phyloP scores from a whole-genome alignment of 2,888 invertebrate genomes.

The Cistogaster globosa region DNA sequence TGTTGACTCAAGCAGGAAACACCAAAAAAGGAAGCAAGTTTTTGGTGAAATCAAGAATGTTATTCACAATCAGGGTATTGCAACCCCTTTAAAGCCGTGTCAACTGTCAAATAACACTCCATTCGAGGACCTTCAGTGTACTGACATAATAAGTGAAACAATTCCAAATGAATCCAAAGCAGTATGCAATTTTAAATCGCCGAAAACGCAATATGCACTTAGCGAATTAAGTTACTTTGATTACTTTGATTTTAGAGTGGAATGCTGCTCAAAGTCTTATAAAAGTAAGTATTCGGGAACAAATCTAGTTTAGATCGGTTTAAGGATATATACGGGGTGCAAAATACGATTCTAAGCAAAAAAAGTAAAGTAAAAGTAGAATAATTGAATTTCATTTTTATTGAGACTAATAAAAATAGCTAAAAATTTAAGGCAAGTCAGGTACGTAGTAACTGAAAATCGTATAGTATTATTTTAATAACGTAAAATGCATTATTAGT shows the following conservation, averaged over 20 bases:
- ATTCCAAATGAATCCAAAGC: not conserved
- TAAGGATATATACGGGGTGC: no score
- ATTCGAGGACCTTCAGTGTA: not conserved
- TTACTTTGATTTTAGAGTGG: conserved; percentile 52
- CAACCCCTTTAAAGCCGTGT: conserved; percentile 27
- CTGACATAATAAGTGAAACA: not conserved
- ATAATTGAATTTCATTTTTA: no score
- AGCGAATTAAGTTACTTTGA: conserved; percentile 17
- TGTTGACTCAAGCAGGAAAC: conserved; percentile 26
- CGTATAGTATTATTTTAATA: no score
- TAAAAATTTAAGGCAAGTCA: no score
- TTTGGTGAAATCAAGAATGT: conserved; percentile 59
- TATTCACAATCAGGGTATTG: conserved; percentile 39
- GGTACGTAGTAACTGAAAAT: no score
- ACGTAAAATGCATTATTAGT: no score
- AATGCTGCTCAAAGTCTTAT: conserved; percentile 29
- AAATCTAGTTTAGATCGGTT: not conserved
- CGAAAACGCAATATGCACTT: not conserved
- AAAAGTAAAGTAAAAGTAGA: no score
- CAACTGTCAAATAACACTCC: not conserved
- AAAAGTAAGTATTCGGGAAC: conserved; percentile 43
- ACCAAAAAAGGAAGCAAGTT: conserved; percentile 40
- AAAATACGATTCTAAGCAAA: no score
- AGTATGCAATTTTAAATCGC: not conserved
- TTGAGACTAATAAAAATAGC: no score